Percentiles rank a stretch among this genome's conserved stretches.
Conservation (phyloP, 2,797 vertebrate species). For the Chaetodon trifasciatus region DNA sequence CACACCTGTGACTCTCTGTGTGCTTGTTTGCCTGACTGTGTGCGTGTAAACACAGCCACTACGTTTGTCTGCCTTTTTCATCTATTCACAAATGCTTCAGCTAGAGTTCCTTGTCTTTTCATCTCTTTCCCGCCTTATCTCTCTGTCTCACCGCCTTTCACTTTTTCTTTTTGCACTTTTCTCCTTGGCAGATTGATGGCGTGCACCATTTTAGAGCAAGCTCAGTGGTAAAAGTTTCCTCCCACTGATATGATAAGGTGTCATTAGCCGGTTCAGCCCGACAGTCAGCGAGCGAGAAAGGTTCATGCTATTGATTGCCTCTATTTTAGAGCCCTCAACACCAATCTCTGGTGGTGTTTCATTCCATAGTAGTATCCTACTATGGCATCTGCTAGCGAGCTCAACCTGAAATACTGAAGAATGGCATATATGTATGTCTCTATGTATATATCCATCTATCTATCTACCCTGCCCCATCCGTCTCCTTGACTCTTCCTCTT, state of each 20-base stretch:
- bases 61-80: constrained; percentile 27
- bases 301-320: constrained; percentile 48
- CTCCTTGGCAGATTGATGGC: constrained; percentile 22
- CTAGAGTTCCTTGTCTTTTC: constrained; percentile 7
- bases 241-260: constrained; percentile 75
- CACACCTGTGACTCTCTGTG: constrained; percentile 37
- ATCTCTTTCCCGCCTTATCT: constrained; percentile 19
- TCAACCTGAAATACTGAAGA: constrained; percentile 39
- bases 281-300: constrained; percentile 48
- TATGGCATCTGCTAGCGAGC: constrained; percentile 8
- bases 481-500: constrained; percentile 52
- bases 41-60: constrained; percentile 15
- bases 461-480: constrained; percentile 36
- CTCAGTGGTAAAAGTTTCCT: constrained; percentile 61
- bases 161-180: constrained; percentile 19
- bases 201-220: constrained; percentile 46
- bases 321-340: constrained; percentile 22
- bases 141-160: not conserved
- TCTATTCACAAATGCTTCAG: constrained; percentile 33
- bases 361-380: constrained; percentile 25
- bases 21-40: constrained; percentile 27
- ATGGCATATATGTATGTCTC: constrained; percentile 33
- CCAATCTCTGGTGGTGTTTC: constrained; percentile 29
- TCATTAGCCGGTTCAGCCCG: constrained; percentile 67
- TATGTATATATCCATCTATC: constrained; percentile 45